Conservation (phyloP, 2,113 vertebrate genomes). For the Anser cygnoides region DNA sequence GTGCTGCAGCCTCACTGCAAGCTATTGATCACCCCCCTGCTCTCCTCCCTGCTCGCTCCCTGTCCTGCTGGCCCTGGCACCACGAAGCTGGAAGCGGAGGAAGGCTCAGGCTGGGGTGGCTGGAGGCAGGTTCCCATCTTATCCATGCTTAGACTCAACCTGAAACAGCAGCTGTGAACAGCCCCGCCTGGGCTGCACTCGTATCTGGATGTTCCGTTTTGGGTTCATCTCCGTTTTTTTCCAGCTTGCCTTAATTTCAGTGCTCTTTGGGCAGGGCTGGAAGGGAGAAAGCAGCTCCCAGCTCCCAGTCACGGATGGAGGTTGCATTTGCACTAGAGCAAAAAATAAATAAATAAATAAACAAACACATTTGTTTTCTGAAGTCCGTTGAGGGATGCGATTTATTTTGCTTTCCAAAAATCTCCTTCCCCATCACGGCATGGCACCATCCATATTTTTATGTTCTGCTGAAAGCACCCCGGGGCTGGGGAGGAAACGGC, state of each 20-base stretch:
- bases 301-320: background rate
- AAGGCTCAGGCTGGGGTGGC: rapidly evolving
- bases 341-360: background rate
- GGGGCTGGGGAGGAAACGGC: background rate
- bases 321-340: background rate
- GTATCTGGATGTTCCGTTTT: background rate
- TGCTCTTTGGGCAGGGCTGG: background rate
- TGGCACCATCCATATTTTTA: background rate
- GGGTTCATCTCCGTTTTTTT: background rate
- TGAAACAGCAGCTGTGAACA: rapidly evolving
- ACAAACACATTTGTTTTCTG: background rate
- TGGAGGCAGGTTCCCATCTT: background rate
- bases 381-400: background rate
- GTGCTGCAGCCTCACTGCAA: background rate
- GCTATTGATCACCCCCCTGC: background rate
- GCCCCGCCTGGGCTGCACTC: background rate
- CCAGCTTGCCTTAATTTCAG: background rate
- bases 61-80: background rate
- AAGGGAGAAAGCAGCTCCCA: background rate
- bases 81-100: background rate
- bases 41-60: background rate
- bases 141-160: background rate
- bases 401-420: background rate
- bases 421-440: background rate
- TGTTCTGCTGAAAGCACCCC: rapidly evolving